These are phyloP conservation scores for Belonocnema kinseyi DNA, from an alignment of 1,140 invertebrate genomes.

Conservation along the genomic window DNA sequence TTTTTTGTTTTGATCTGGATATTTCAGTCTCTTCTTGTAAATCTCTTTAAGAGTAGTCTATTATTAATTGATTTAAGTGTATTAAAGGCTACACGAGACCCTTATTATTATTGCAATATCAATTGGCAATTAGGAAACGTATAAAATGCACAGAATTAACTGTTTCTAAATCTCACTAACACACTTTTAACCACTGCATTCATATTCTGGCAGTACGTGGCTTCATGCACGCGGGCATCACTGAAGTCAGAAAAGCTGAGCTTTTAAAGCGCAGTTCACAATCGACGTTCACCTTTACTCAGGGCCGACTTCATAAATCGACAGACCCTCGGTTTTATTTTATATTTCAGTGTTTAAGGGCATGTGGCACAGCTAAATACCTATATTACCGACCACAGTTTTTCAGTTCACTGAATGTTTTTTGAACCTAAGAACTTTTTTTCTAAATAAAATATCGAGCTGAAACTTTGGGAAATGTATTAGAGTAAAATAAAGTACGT, in stretches of 20 bases:
- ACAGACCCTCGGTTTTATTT: neutral
- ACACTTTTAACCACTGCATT: neutral
- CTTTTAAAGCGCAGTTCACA: constrained; percentile 26
- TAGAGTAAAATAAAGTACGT: no score
- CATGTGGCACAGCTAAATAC: no score
- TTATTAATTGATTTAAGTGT: no score
- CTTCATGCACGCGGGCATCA: constrained; percentile 14
- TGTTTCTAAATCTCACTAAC: neutral
- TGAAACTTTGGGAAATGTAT: no score
- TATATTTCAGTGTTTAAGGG: neutral
- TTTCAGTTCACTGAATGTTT: no score
- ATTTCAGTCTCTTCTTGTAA: constrained; percentile 1
- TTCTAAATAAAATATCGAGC: no score
- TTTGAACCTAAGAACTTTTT: no score
- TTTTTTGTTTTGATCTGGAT: neutral
- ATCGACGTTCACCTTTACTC: constrained; percentile 15
- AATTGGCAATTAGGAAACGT: neutral
- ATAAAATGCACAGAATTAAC: neutral
- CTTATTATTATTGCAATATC: neutral
- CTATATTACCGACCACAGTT: no score
- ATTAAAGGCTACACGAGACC: neutral
- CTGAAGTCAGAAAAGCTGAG: constrained; percentile 8
- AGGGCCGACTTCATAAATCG: neutral
- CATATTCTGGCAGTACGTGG: neutral
- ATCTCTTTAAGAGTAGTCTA: no score